These are phyloP conservation scores for Hozukius guyotensis DNA, from an alignment of 2,797 vertebrate genomes.

Conservation along the genomic window DNA sequence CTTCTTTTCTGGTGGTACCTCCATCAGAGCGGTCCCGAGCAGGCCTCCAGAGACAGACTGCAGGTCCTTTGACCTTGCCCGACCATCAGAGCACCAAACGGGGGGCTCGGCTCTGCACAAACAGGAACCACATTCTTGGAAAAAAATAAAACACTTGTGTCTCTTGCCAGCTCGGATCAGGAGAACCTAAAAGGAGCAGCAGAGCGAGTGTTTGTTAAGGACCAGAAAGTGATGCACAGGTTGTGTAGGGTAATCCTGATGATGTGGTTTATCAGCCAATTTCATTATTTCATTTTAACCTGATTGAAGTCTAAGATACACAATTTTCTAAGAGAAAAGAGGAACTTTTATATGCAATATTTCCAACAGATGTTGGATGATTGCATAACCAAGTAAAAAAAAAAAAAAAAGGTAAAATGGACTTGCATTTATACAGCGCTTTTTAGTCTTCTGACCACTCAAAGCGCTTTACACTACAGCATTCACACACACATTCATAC, in stretches of 20 bases:
- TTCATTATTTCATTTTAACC: not conserved
- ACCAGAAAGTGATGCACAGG: not conserved
- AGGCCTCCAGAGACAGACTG: not conserved
- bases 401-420: too few species aligned
- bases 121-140: conserved; percentile 19
- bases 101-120: not conserved
- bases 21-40: too few species aligned
- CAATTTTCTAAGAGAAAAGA: not conserved
- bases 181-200: not conserved
- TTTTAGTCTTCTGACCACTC: too few species aligned
- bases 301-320: not conserved
- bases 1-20: not conserved
- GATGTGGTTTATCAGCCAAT: not conserved
- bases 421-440: rapidly evolving
- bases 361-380: conserved; percentile 35
- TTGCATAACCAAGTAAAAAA: not conserved
- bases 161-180: not conserved
- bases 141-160: not conserved
- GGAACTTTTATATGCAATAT: not conserved
- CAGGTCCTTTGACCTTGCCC: not conserved
- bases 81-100: not conserved
- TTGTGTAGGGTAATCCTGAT: too few species aligned
- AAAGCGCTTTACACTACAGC: too few species aligned
- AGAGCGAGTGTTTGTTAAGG: not conserved
- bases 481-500: too few species aligned